Conservation (phyloP, 2,113 vertebrate species). For the Lampris megalopsis region DNA sequence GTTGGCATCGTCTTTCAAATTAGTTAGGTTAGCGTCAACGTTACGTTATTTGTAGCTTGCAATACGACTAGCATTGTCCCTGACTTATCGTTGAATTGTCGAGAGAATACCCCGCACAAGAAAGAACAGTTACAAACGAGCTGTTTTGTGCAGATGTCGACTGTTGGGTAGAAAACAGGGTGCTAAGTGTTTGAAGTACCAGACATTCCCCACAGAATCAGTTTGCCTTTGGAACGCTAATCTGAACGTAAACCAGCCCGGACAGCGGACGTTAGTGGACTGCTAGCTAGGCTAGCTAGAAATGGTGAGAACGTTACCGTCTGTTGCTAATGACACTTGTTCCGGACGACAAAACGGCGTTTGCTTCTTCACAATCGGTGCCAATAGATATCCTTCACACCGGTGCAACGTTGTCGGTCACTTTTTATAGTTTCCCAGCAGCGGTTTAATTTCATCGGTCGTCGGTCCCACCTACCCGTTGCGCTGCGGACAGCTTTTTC, state of each 20-base stretch:
- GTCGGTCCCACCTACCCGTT: conserved; percentile 66
- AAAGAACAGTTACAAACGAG: too few relatives aligned
- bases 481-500: conserved; percentile 46
- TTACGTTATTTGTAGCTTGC: background rate
- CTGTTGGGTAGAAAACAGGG: background rate
- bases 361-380: background rate
- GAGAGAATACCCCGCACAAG: background rate
- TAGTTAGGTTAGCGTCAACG: background rate
- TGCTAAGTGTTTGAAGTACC: background rate
- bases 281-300: conserved; percentile 55
- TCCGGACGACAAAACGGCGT: conserved; percentile 28
- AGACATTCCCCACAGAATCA: background rate
- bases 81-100: background rate
- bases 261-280: conserved; percentile 63
- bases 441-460: conserved; percentile 42
- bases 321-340: conserved; percentile 66
- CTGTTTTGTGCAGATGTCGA: background rate
- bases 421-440: conserved; percentile 25
- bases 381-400: background rate
- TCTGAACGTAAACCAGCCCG: conserved; percentile 46
- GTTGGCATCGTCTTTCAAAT: too few relatives aligned
- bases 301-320: conserved; percentile 71
- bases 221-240: conserved; percentile 9
- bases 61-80: too few relatives aligned
- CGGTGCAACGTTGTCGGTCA: conserved; percentile 10